A percentile compares a stretch with the other conserved stretches of the same genome.
These are phyloP conservation scores for Fistularia commersonii DNA, from an alignment of 2,797 vertebrate species.

Conservation along the genomic window DNA sequence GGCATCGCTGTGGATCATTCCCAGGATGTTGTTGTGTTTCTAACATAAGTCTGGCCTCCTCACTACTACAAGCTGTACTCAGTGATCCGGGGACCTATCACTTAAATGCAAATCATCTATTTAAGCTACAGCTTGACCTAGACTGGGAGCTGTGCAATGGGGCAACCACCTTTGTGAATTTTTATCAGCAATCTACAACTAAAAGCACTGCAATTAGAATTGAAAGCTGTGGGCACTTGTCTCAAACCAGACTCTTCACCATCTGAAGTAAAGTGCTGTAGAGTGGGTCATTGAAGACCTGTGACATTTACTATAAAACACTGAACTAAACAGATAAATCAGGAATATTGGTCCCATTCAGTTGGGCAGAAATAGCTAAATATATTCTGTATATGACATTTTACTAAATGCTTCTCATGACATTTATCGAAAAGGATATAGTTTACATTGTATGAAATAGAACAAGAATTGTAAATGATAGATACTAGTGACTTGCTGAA, in stretches of 20 bases:
- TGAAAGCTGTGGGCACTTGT: constrained; percentile 73
- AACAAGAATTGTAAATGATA: too few species aligned
- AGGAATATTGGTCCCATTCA: not conserved
- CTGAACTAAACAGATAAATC: not conserved
- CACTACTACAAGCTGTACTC: constrained; percentile 43
- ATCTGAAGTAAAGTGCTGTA: constrained; percentile 21
- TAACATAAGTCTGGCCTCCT: constrained; percentile 53
- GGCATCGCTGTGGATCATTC: constrained; percentile 58
- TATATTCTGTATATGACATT: too few species aligned
- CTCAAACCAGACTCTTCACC: constrained; percentile 27
- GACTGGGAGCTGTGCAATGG: constrained; percentile 75
- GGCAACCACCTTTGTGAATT: constrained; percentile 77
- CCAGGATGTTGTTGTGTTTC: constrained; percentile 70
- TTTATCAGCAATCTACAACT: constrained; percentile 77
- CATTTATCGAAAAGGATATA: too few species aligned
- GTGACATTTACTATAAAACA: constrained; percentile 12
- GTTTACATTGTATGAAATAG: too few species aligned
- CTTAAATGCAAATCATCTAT: constrained; percentile 60
- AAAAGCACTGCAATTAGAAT: constrained; percentile 82
- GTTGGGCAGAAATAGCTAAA: too few species aligned
- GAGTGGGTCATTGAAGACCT: constrained; percentile 17
- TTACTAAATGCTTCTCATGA: too few species aligned
- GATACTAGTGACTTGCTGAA: too few species aligned
- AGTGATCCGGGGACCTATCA: constrained; percentile 58
- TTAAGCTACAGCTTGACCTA: constrained; percentile 67